Evolutionary conservation across 1,140 invertebrate genomes (phyloP).

Genomic region (Drosophila carrolli): DNA sequence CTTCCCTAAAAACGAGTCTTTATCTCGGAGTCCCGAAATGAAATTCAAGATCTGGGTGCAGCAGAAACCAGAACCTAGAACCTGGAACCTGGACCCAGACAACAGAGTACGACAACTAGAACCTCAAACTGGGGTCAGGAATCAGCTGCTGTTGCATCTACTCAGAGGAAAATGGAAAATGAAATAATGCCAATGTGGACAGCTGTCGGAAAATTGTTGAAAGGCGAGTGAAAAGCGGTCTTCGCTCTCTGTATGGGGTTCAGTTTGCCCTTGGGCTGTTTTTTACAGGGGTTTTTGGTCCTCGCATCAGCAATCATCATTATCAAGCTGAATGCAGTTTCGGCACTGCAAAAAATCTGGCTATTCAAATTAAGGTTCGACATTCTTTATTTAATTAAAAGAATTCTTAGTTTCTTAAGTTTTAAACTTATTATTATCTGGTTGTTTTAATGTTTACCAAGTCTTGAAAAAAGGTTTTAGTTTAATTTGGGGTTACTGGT

Average conservation of each 20-base stretch:
- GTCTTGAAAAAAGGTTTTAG: too few relatives aligned
- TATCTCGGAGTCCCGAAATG: constrained; percentile 35
- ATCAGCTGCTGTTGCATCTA: constrained; percentile 69
- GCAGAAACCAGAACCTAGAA: constrained; percentile 21
- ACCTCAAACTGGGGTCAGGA: constrained; percentile 62
- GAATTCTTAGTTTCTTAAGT: too few relatives aligned
- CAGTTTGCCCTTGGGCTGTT: constrained; percentile 49
- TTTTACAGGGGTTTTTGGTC: constrained; percentile 39
- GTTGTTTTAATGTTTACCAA: too few relatives aligned
- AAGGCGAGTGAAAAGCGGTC: constrained; percentile 77
- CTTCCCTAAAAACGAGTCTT: constrained; percentile 12
- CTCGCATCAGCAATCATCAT: constrained; percentile 51
- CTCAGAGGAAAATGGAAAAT: constrained; percentile 32
- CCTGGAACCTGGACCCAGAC: not conserved
- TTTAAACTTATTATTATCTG: too few relatives aligned
- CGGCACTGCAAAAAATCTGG: constrained; percentile 14
- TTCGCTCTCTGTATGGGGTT: constrained; percentile 39
- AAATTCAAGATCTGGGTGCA: constrained; percentile 62
- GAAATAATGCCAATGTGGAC: constrained; percentile 76
- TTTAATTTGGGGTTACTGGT: too few relatives aligned
- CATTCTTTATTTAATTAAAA: too few relatives aligned
- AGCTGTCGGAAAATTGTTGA: constrained; percentile 80
- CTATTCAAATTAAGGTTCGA: too few relatives aligned
- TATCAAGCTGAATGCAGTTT: constrained; percentile 40
- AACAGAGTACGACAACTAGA: not conserved